These are phyloP conservation scores for Chaunax sp. DNA, from an alignment of 2,797 vertebrate genomes.

Conservation along the genomic window DNA sequence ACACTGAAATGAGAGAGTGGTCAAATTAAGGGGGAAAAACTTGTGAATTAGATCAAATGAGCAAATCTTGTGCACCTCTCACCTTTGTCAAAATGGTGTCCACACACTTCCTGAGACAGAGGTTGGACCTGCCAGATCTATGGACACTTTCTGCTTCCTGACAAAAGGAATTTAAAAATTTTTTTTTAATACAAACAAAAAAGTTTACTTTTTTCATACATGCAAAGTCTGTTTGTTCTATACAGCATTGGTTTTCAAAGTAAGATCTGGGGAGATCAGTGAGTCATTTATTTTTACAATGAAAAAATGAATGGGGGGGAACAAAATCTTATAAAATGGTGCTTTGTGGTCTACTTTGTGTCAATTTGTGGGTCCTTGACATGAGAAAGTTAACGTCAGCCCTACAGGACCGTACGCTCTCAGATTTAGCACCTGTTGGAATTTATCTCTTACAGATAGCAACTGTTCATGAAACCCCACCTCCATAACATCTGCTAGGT, in stretches of 20 bases:
- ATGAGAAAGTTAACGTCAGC: too few species aligned
- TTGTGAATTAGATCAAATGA: not conserved
- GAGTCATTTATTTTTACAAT: too few species aligned
- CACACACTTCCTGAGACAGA: slow-evolving; percentile 89
- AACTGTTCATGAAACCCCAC: slow-evolving; percentile 62
- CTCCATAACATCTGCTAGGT: slow-evolving; percentile 94
- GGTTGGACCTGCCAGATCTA: slow-evolving; percentile 88
- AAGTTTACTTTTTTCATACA: not conserved
- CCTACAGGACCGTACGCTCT: not conserved
- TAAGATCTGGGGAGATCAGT: too few species aligned
- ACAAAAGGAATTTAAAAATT: slow-evolving; percentile 24
- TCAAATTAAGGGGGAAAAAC: slow-evolving; percentile 6
- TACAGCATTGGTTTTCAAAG: too few species aligned
- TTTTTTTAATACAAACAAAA: not conserved
- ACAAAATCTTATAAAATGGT: not conserved
- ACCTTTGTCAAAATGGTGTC: slow-evolving; percentile 96
- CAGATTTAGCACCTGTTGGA: not conserved
- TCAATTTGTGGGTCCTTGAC: too few species aligned
- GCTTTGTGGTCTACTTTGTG: too few species aligned
- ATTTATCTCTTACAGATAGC: not conserved
- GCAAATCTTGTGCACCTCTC: slow-evolving; percentile 26
- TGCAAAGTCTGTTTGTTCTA: not conserved
- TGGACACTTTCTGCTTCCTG: slow-evolving; percentile 90
- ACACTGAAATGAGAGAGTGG: slow-evolving; percentile 80
- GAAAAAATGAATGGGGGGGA: too few species aligned